Percentiles rank a stretch among this genome's conserved stretches.
These are phyloP conservation scores for Sylvietta virens DNA, from an alignment of 2,113 vertebrate species.

Conservation along the genomic window DNA sequence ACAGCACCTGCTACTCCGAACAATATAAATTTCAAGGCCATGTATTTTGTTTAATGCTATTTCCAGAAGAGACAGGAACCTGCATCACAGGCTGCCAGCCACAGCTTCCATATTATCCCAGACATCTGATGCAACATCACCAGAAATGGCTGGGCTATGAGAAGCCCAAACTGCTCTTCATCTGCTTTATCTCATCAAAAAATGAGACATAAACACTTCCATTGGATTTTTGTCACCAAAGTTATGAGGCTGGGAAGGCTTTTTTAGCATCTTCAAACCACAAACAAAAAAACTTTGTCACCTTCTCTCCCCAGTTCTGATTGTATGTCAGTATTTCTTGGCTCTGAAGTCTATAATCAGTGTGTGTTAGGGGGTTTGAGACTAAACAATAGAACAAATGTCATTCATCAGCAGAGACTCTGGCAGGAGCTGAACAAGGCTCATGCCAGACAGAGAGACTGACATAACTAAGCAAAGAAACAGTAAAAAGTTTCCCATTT, in stretches of 20 bases:
- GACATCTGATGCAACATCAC: neutral
- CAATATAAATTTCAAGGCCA: neutral
- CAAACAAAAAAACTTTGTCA: neutral
- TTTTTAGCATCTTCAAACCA: neutral
- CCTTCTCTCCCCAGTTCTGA: neutral
- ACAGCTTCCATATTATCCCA: neutral
- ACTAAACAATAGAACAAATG: constrained; percentile 9
- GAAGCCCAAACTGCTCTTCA: neutral
- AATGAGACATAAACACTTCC: neutral
- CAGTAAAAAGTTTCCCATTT: neutral
- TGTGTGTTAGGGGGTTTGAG: neutral
- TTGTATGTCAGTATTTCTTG: neutral
- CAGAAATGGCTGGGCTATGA: neutral
- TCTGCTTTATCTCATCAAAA: neutral
- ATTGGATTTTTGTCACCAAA: neutral
- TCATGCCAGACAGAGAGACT: neutral
- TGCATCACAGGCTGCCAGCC: neutral
- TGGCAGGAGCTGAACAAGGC: neutral
- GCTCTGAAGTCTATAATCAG: constrained; percentile 6
- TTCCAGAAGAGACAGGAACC: neutral
- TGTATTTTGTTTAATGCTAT: neutral
- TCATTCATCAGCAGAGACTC: neutral
- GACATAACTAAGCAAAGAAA: neutral
- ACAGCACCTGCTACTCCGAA: neutral
- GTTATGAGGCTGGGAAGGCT: neutral